These are phyloP conservation scores for Bombus soroeensis DNA, from an alignment of 1,140 invertebrate species.

Conservation along the genomic window DNA sequence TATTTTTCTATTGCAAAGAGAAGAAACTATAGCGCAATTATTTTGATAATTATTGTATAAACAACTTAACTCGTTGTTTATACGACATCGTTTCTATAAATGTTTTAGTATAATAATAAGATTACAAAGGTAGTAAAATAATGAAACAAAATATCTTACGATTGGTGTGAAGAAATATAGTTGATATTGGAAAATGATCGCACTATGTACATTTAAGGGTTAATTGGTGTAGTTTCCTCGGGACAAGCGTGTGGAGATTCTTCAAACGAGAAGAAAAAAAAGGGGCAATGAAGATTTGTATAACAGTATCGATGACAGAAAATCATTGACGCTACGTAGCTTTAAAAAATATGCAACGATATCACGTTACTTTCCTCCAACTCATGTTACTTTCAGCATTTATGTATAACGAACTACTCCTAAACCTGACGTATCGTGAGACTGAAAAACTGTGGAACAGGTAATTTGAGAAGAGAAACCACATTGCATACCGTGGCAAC, in stretches of 20 bases:
- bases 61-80: not conserved
- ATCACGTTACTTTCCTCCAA: conserved; percentile 47
- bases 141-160: too few relatives aligned
- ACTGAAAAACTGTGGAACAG: conserved; percentile 42
- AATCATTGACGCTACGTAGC: not conserved
- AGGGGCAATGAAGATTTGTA: not conserved
- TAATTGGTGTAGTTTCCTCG: not conserved
- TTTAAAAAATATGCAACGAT: conserved; percentile 23
- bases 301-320: not conserved
- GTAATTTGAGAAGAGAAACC: conserved; percentile 62
- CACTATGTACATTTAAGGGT: not conserved
- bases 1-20: not conserved
- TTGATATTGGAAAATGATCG: not conserved
- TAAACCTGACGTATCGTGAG: conserved; percentile 48
- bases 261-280: not conserved
- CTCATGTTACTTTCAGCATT: conserved; percentile 50
- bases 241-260: not conserved
- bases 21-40: not conserved
- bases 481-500: conserved; percentile 47
- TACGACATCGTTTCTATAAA: too few relatives aligned
- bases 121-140: not conserved
- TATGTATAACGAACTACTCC: conserved; percentile 42
- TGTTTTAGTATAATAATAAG: not conserved
- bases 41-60: too few relatives aligned
- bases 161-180: too few relatives aligned